Evolutionary conservation across 2,797 vertebrate genomes (phyloP), one percentile per base, ranked within the genome.

Genomic region (Microchirus variegatus): DNA sequence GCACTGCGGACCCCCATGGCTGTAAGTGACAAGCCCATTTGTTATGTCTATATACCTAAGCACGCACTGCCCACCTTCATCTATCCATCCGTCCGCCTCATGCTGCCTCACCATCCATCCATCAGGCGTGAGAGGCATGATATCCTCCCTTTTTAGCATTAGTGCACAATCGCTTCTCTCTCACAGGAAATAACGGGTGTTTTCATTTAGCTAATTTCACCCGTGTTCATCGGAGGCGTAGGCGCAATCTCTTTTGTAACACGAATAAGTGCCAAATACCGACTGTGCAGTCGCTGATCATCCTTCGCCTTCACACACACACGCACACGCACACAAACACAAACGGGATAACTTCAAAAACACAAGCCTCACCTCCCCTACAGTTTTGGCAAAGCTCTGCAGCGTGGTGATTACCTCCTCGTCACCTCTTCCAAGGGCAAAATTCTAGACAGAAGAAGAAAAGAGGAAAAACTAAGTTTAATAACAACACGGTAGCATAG

Each of bases 351-450:
- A 54, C 10, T 63, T 61, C 53, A 62, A 61, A 61, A 62, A 38
- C n/a, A 43, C 14, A 22, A 36, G 18, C 13, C 91, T 96, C 87
- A 99, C 98, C 97, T 99, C 95, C 78, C 93, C 94, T 42, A 98
- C 94, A 57, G 95, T 93, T 91, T 95, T 96, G 70, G 97, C 95
- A 46, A 99, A 99, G 77, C 92, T 93, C 75, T 98, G 96, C 74
- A 99, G 93, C 0, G 94, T 96, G 48, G 85, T 90, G 88, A 99
- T 97, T 44, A 99, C 96, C 91, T 99, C 97, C 91, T 98, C 97
- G 65, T 99, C 98, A 31, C 96, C 98, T 94, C 96, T 99, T 59
- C 96, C 96, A 38, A 98, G 92, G 59, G 98, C 95, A 92, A 99
- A 99, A 89, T 99, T 97, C 98, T 99, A 85, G 54, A 90, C 67